Evolutionary conservation across 2,888 invertebrate genomes (phyloP).

Genomic region (Scaptomyza polygonia): DNA sequence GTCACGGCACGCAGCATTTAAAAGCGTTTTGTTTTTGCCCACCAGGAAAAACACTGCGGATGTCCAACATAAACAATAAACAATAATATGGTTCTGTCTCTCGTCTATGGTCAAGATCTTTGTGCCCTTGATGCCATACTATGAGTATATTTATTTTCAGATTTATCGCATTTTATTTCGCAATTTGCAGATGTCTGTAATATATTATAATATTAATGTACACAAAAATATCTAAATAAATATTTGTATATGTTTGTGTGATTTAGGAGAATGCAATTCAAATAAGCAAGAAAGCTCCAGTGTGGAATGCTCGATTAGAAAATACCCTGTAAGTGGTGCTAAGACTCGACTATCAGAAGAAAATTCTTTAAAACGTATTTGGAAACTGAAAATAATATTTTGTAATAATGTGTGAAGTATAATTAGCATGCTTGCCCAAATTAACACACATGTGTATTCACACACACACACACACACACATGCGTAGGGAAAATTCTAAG

Average conservation of each 20-base stretch:
- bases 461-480: not conserved
- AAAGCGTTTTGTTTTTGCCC: not conserved
- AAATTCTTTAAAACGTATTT: no score
- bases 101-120: slow-evolving; percentile 58
- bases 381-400: not conserved
- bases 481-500: slow-evolving; percentile 21
- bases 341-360: no score
- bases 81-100: slow-evolving; percentile 3
- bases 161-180: slow-evolving; percentile 42
- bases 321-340: not conserved
- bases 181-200: slow-evolving; percentile 51
- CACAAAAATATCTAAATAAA: slow-evolving; percentile 5
- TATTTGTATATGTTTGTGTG: slow-evolving; percentile 1
- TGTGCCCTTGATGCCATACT: slow-evolving; percentile 57
- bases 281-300: not conserved
- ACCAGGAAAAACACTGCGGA: slow-evolving; percentile 5
- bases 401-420: slow-evolving; percentile 3
- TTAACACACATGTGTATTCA: slow-evolving; percentile 5
- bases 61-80: slow-evolving; percentile 30
- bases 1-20: slow-evolving; percentile 26
- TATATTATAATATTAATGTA: slow-evolving; percentile 23
- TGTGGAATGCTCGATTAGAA: not conserved
- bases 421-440: slow-evolving; percentile 27
- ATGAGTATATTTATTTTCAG: slow-evolving; percentile 30
- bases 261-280: slow-evolving; percentile 10